phyloP scores from a whole-genome alignment of 1,140 invertebrate species.

The Micrasema longulum region DNA sequence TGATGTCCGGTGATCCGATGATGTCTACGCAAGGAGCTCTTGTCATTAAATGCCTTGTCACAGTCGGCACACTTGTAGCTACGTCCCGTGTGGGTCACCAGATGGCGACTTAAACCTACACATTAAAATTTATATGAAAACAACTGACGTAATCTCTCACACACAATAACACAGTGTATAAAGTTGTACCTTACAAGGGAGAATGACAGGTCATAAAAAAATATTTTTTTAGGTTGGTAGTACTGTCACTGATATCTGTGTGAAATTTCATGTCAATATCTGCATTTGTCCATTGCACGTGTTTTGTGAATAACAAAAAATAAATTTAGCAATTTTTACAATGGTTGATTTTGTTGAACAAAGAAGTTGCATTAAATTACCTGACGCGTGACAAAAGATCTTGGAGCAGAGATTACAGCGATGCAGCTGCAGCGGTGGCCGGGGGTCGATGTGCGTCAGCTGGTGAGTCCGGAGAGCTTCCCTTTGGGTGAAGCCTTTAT shows the following conservation, averaged over 20 bases:
- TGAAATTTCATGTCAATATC: no score
- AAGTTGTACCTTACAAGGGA: no score
- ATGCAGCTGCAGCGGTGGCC: constrained; percentile 72
- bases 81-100: constrained; percentile 76
- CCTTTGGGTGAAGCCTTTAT: constrained; percentile 79
- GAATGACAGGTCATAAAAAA: no score
- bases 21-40: constrained; percentile 76
- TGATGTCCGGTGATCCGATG: constrained; percentile 48
- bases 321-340: no score
- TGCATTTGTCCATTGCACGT: no score
- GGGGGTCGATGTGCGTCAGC: constrained; percentile 70
- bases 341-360: no score
- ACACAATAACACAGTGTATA: no score
- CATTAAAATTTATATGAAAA: no score
- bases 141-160: no score
- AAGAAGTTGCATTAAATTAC: constrained; percentile 52
- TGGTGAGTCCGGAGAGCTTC: constrained; percentile 75
- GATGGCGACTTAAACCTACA: constrained; percentile 78
- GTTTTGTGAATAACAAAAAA: no score
- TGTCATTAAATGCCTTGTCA: constrained; percentile 77
- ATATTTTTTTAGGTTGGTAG: no score
- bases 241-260: no score
- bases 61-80: constrained; percentile 76
- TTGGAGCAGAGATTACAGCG: constrained; percentile 77
- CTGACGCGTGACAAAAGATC: constrained; percentile 72